Evolutionary conservation across 1,140 invertebrate genomes (phyloP).

Genomic region (Palaemon carinicauda): DNA sequence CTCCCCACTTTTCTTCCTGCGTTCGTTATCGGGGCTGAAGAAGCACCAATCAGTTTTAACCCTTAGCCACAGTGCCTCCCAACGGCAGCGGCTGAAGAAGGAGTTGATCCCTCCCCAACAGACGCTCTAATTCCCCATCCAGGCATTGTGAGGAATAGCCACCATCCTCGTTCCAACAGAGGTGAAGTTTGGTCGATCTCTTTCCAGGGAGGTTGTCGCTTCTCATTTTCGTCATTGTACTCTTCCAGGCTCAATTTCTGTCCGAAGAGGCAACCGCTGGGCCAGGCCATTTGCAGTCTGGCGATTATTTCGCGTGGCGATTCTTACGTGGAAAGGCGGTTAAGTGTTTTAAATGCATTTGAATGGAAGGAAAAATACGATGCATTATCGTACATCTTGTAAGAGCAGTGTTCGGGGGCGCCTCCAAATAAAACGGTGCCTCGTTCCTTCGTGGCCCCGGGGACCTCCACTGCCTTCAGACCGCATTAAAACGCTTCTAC

Average conservation of each 20-base stretch:
- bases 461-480: conserved; percentile 35
- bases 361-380: background rate
- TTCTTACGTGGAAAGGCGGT: background rate
- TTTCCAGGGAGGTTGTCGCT: background rate
- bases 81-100: background rate
- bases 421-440: conserved; percentile 49
- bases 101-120: conserved; percentile 23
- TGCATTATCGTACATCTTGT: conserved; percentile 42
- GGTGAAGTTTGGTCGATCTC: background rate
- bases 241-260: background rate
- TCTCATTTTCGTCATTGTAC: background rate
- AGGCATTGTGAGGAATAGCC: conserved; percentile 34
- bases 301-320: background rate
- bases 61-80: background rate
- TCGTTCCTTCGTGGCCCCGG: conserved; percentile 25
- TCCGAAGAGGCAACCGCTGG: background rate
- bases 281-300: background rate
- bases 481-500: conserved; percentile 56
- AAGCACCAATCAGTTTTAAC: no score
- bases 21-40: no score
- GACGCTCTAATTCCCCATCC: conserved; percentile 18
- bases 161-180: background rate
- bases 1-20: background rate
- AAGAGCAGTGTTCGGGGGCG: conserved; percentile 18
- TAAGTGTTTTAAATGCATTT: background rate